Evolutionary conservation across 1,140 invertebrate genomes (phyloP).

Genomic region (Heliconius hewitsoni): DNA sequence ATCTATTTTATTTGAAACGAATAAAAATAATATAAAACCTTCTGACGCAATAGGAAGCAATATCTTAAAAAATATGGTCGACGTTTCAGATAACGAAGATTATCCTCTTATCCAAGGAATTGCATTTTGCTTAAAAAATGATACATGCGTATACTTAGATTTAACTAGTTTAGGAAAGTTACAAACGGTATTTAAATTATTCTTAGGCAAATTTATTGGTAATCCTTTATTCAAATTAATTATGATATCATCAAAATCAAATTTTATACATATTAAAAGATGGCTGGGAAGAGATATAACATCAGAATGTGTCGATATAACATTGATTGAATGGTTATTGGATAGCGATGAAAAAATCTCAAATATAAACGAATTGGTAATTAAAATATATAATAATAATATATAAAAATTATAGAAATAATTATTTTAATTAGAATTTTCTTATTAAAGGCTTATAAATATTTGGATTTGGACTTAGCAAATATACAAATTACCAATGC

Average conservation of each 20-base stretch:
- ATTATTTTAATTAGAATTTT: not conserved
- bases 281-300: constrained; percentile 50
- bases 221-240: constrained; percentile 48
- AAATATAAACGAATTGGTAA: constrained; percentile 60
- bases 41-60: constrained; percentile 60
- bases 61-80: constrained; percentile 41
- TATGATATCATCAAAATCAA: constrained; percentile 51
- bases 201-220: constrained; percentile 47
- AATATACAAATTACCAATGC: constrained; percentile 46
- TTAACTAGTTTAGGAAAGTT: constrained; percentile 43
- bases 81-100: constrained; percentile 11
- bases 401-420: no score
- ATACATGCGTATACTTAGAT: constrained; percentile 59
- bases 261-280: constrained; percentile 45
- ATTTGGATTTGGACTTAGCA: constrained; percentile 58
- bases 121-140: constrained; percentile 47
- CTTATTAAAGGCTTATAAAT: constrained; percentile 63
- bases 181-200: constrained; percentile 42
- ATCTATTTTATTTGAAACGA: constrained; percentile 54
- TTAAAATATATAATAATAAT: constrained; percentile 16
- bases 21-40: constrained; percentile 25
- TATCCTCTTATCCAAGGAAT: constrained; percentile 51
- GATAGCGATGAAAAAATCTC: constrained; percentile 61
- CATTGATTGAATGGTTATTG: constrained; percentile 66
- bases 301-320: constrained; percentile 50